These are phyloP conservation scores for Ceratina australensis DNA, from an alignment of 1,140 invertebrate species.

Conservation along the genomic window DNA sequence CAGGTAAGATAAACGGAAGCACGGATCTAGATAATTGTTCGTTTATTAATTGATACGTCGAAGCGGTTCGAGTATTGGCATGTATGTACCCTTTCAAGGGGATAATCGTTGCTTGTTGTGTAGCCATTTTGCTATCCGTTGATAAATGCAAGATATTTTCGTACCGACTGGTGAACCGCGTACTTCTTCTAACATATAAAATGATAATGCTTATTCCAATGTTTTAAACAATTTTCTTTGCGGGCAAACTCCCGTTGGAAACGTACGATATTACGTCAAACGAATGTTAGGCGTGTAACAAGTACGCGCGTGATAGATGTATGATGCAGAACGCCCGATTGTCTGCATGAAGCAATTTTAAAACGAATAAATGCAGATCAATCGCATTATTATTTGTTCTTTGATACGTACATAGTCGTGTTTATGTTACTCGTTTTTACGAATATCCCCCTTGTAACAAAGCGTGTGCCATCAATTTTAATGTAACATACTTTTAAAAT, in stretches of 20 bases:
- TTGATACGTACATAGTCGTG: background rate
- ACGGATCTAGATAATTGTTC: constrained; percentile 2
- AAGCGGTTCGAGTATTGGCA: background rate
- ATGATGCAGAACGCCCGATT: background rate
- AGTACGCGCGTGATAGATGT: background rate
- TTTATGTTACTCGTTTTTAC: background rate
- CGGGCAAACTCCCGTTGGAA: background rate
- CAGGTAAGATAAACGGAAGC: constrained; percentile 38
- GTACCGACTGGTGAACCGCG: constrained; percentile 77
- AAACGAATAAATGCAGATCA: constrained; percentile 2
- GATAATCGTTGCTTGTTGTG: constrained; percentile 53
- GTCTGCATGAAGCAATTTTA: constrained; percentile 29
- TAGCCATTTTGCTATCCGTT: constrained; percentile 80
- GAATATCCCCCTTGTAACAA: background rate
- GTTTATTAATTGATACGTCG: background rate
- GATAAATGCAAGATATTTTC: constrained; percentile 77
- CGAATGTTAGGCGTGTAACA: background rate
- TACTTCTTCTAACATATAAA: constrained; percentile 36
- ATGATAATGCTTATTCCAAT: constrained; percentile 17
- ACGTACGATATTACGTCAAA: background rate
- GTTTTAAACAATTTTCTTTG: constrained; percentile 14
- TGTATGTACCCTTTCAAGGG: constrained; percentile 31
- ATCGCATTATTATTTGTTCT: background rate
- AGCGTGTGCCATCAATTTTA: too few species aligned
- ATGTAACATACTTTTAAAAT: too few species aligned